A percentile compares a stretch with the other conserved stretches of the same genome.
These are phyloP conservation scores for Sphaerophoria rueppellii DNA, from an alignment of 2,888 invertebrate species.

Conservation along the genomic window DNA sequence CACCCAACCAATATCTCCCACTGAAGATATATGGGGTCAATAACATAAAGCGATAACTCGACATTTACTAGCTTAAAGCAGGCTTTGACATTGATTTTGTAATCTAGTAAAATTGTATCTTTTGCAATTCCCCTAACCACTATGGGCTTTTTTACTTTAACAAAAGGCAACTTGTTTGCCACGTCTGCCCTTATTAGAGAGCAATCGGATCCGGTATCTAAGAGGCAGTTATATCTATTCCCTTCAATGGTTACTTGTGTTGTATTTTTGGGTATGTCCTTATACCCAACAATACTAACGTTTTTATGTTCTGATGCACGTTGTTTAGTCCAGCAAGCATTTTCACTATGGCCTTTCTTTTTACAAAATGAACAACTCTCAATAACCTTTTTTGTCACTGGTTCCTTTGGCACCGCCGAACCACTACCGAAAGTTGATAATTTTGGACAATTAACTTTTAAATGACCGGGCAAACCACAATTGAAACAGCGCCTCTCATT, in stretches of 20 bases:
- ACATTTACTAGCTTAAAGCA: slow-evolving; percentile 2
- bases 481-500: slow-evolving; percentile 25
- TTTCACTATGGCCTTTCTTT: no score
- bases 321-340: not conserved
- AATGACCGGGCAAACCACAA: slow-evolving; percentile 22
- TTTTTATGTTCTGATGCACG: not conserved
- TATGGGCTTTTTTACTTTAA: slow-evolving; percentile 11
- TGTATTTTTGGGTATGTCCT: not conserved
- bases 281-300: not conserved
- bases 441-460: slow-evolving; percentile 20
- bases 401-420: slow-evolving; percentile 10
- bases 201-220: slow-evolving; percentile 34
- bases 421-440: not conserved
- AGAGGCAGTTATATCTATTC: slow-evolving; percentile 27
- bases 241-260: not conserved
- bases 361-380: not conserved
- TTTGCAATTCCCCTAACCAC: slow-evolving; percentile 14
- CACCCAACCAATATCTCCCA: slow-evolving; percentile 33
- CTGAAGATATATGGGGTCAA: slow-evolving; percentile 8
- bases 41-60: slow-evolving; percentile 25
- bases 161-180: slow-evolving; percentile 12
- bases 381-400: not conserved
- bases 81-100: slow-evolving; percentile 21
- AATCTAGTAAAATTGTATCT: slow-evolving; percentile 15
- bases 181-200: slow-evolving; percentile 36